These are phyloP conservation scores for Euproctis similis DNA, from an alignment of 2,888 invertebrate genomes.

Conservation along the genomic window DNA sequence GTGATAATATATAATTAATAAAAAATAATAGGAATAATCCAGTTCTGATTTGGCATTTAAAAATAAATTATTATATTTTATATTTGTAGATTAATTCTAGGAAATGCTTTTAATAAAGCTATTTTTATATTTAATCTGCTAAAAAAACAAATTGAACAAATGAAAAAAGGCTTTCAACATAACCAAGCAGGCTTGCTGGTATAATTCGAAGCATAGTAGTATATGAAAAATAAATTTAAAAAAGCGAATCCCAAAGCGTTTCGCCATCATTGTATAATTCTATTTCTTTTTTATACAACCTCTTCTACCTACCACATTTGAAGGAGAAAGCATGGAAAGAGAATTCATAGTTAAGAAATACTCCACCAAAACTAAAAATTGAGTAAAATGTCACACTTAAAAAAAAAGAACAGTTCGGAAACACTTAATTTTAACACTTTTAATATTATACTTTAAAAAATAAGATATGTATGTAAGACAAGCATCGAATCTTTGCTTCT, in stretches of 20 bases:
- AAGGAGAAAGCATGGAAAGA: conserved; percentile 74
- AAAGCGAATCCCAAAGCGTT: conserved; percentile 19
- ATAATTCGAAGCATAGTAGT: conserved; percentile 14
- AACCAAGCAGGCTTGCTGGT: conserved; percentile 15
- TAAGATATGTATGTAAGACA: conserved; percentile 7
- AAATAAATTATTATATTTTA: conserved; percentile 8
- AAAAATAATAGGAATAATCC: conserved; percentile 12
- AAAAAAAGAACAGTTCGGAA: conserved; percentile 26
- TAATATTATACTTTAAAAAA: conserved; percentile 1
- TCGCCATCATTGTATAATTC: conserved; percentile 22
- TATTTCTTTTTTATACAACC: conserved; percentile 69
- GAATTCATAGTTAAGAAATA: conserved; percentile 65
- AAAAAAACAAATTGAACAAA: conserved; percentile 14
- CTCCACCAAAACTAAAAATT: conserved; percentile 28
- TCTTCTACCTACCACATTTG: conserved; percentile 75
- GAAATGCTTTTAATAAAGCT: conserved; percentile 13
- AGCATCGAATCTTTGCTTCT: not conserved
- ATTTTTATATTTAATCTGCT: conserved; percentile 12
- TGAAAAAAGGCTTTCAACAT: conserved; percentile 16
- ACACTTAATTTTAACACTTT: conserved; percentile 8
- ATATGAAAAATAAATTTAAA: conserved; percentile 12
- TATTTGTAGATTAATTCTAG: not conserved
- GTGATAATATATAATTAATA: not conserved
- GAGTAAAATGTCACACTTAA: conserved; percentile 22
- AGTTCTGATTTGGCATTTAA: conserved; percentile 21